These are phyloP conservation scores for Drosophila anomalipes DNA, from an alignment of 2,888 invertebrate species.

Conservation along the genomic window DNA sequence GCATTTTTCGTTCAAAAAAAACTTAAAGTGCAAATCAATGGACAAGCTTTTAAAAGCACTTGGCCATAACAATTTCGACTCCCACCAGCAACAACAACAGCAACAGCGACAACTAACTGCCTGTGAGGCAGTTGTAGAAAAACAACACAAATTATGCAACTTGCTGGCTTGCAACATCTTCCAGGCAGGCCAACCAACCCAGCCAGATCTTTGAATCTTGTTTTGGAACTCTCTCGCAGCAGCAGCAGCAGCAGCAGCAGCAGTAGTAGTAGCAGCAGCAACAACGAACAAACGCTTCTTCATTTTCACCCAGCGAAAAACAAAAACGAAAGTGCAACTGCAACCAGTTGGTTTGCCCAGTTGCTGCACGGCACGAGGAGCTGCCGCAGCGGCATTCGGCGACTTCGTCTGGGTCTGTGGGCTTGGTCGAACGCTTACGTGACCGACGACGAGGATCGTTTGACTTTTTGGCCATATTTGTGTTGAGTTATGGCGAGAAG, in stretches of 20 bases:
- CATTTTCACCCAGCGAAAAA: constrained; percentile 72
- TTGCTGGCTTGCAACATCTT: constrained; percentile 73
- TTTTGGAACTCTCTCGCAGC: constrained; percentile 60
- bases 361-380: constrained; percentile 33
- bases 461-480: constrained; percentile 79
- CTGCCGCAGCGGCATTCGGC: constrained; percentile 14
- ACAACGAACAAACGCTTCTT: constrained; percentile 71
- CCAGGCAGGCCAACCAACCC: constrained; percentile 47
- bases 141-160: constrained; percentile 73
- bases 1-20: constrained; percentile 32
- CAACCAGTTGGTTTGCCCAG: constrained; percentile 66
- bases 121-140: constrained; percentile 50
- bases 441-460: constrained; percentile 69
- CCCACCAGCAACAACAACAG: constrained; percentile 50
- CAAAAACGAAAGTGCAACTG: constrained; percentile 75
- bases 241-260: constrained; percentile 21
- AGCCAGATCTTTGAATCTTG: constrained; percentile 61
- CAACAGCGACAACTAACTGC: constrained; percentile 18
- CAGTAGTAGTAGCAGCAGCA: constrained; percentile 30
- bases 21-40: constrained; percentile 67
- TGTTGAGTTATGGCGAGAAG: constrained; percentile 77
- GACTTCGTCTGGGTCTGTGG: constrained; percentile 58
- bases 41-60: constrained; percentile 43
- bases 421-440: constrained; percentile 77
- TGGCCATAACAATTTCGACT: constrained; percentile 53